phyloP scores from a whole-genome alignment of 2,888 invertebrate genomes.

The Aporophyla lueneburgensis region DNA sequence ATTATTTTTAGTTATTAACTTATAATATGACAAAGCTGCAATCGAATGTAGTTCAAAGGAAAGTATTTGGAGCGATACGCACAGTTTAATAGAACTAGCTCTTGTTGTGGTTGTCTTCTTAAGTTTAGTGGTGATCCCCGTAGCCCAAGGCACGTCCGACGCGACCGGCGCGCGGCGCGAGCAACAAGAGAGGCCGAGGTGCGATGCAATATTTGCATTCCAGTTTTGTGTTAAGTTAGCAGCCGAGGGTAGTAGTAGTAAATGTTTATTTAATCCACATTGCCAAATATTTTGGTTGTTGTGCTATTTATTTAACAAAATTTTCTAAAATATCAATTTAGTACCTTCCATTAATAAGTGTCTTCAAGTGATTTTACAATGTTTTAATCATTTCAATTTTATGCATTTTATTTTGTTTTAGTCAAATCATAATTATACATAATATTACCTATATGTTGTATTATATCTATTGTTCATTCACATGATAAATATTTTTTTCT shows the following conservation, averaged over 20 bases:
- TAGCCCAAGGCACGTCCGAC: slow-evolving; percentile 53
- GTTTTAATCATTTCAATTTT: slow-evolving; percentile 89
- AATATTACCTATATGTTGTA: slow-evolving; percentile 84
- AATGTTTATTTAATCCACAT: slow-evolving; percentile 88
- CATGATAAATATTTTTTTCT: slow-evolving; percentile 88
- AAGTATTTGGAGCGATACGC: slow-evolving; percentile 88
- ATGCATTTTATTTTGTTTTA: slow-evolving; percentile 90
- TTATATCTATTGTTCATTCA: slow-evolving; percentile 88
- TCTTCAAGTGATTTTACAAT: slow-evolving; percentile 88
- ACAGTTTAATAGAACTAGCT: slow-evolving; percentile 83
- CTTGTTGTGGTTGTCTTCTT: slow-evolving; percentile 82
- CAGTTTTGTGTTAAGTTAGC: slow-evolving; percentile 89
- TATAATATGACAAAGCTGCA: slow-evolving; percentile 85
- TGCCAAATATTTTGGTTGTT: slow-evolving; percentile 90
- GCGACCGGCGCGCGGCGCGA: slow-evolving; percentile 61
- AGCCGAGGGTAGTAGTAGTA: slow-evolving; percentile 86
- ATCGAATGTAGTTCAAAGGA: slow-evolving; percentile 88
- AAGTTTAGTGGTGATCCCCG: slow-evolving; percentile 74
- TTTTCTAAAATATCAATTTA: slow-evolving; percentile 86
- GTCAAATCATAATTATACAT: slow-evolving; percentile 88
- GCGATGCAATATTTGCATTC: slow-evolving; percentile 91
- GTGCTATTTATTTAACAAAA: slow-evolving; percentile 89
- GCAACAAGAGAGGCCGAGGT: slow-evolving; percentile 81
- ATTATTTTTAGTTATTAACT: slow-evolving; percentile 86
- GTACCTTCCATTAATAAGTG: slow-evolving; percentile 88